These are phyloP conservation scores for Lasius fuliginosus DNA, from an alignment of 2,888 invertebrate genomes.

Conservation along the genomic window DNA sequence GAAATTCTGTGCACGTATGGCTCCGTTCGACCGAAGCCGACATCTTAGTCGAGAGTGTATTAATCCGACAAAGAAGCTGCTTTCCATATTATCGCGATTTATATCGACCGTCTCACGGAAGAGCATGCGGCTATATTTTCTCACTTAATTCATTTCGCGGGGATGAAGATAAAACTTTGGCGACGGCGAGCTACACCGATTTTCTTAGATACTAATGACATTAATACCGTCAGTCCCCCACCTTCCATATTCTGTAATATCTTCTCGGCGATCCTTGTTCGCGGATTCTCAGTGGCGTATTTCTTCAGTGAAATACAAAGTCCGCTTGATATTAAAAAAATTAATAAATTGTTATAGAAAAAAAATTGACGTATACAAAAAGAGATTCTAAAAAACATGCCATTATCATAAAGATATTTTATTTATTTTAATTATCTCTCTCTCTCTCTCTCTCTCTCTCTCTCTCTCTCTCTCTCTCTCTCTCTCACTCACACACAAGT, in stretches of 20 bases:
- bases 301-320: background rate
- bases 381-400: background rate
- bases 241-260: slow-evolving; percentile 49
- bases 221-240: slow-evolving; percentile 36
- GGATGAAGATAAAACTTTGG: slow-evolving; percentile 52
- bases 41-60: slow-evolving; percentile 50
- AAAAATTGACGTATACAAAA: background rate
- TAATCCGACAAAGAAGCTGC: slow-evolving; percentile 57
- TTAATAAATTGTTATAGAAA: background rate
- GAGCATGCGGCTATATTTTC: slow-evolving; percentile 45
- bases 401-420: background rate
- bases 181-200: slow-evolving; percentile 26
- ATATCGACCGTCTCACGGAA: slow-evolving; percentile 31
- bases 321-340: background rate
- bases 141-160: slow-evolving; percentile 53
- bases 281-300: background rate
- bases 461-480: background rate
- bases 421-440: background rate
- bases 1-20: slow-evolving; percentile 52
- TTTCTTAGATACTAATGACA: slow-evolving; percentile 54
- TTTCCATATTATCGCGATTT: slow-evolving; percentile 58
- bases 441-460: background rate
- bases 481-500: background rate
- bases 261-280: slow-evolving; percentile 30
- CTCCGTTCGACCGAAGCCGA: slow-evolving; percentile 31